phyloP scores from a whole-genome alignment of 1,140 invertebrate species.

The Anoplophora glabripennis region DNA sequence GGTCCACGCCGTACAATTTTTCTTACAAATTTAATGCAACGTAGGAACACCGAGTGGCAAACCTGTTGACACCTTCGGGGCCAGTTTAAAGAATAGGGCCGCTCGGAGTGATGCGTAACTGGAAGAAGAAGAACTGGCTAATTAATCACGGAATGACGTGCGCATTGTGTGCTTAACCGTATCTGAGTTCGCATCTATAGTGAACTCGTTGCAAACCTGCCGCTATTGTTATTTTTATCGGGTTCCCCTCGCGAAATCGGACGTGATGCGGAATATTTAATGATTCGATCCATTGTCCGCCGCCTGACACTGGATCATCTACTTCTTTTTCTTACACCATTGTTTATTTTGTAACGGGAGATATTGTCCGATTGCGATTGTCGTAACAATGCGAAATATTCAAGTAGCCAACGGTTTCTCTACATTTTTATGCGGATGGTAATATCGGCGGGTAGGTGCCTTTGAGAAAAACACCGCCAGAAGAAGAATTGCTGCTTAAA shows the following conservation, averaged over 20 bases:
- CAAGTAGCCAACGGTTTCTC: constrained; percentile 13
- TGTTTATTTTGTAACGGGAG: constrained; percentile 32
- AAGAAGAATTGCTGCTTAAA: too few species aligned
- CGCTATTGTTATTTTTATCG: constrained; percentile 41
- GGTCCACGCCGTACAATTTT: too few species aligned
- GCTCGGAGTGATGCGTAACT: not conserved
- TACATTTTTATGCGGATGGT: constrained; percentile 11
- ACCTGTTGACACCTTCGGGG: constrained; percentile 11
- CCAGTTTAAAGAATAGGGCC: constrained; percentile 9
- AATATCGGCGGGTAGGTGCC: too few species aligned
- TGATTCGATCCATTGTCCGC: constrained; percentile 39
- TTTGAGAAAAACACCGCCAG: too few species aligned
- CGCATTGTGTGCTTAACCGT: constrained; percentile 32
- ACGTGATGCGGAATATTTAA: constrained; percentile 42
- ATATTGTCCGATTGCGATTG: constrained; percentile 22
- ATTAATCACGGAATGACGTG: constrained; percentile 37
- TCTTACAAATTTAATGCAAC: too few species aligned
- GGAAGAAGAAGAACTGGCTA: constrained; percentile 32
- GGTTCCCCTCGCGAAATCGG: constrained; percentile 40
- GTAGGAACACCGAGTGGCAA: not conserved
- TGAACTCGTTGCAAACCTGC: constrained; percentile 36
- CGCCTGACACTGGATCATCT: constrained; percentile 35
- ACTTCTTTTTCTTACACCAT: constrained; percentile 28
- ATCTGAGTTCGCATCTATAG: constrained; percentile 28
- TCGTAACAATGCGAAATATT: constrained; percentile 9